Base-by-base conservation (phyloP, 2,113 vertebrate genomes). In the Amazona vittata region DNA sequence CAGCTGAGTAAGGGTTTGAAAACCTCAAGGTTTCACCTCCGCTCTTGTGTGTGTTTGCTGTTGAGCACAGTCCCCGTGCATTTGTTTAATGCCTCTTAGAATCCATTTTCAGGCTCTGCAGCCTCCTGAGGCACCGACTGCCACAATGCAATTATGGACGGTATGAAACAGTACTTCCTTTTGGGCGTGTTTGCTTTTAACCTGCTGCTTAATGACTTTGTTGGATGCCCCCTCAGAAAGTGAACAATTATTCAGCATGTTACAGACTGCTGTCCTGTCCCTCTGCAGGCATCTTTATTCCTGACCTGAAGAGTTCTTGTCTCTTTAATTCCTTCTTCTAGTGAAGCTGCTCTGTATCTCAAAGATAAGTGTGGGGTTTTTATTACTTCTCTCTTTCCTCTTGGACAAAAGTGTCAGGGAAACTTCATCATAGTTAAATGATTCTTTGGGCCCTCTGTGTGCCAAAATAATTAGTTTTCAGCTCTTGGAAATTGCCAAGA, bases 111-210 rank as follows among this genome's bases (percentile, higher is more conserved):
- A 62, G 80, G 46, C 86, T 91, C 55, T 33, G 33, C 68, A 81
- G 14, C 52, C 91, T 95, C 83, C 93, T 24, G 59, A 92, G 80
- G 86, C 73, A 43, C 76, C 6, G 81, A n/a, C 39, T 89, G 86
- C 65, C 86, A 82, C 86, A 52, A 39, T 37, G 94, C 84, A 89
- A 96, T 96, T 95, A 96, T 0, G 47, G 83, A 82, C 3, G 2
- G 62, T 63, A 84, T 52, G 91, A 93, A 71, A 25, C 65, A 89
- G 81, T 84, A 37, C 29, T 93, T 96, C 78, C 93, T 96, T 96
- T 95, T 73, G 89, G 89, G 93, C 79, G 95, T 94, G 93, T 91
- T 86, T 95, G 93, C 78, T 96, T 94, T 82, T 91, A 94, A 96
- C 86, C 62, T 94, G 39, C 86, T 76, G 86, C 93, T 94, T 96